These are phyloP conservation scores for Lynx canadensis DNA, from an alignment of 2,113 vertebrate species.

Conservation along the genomic window DNA sequence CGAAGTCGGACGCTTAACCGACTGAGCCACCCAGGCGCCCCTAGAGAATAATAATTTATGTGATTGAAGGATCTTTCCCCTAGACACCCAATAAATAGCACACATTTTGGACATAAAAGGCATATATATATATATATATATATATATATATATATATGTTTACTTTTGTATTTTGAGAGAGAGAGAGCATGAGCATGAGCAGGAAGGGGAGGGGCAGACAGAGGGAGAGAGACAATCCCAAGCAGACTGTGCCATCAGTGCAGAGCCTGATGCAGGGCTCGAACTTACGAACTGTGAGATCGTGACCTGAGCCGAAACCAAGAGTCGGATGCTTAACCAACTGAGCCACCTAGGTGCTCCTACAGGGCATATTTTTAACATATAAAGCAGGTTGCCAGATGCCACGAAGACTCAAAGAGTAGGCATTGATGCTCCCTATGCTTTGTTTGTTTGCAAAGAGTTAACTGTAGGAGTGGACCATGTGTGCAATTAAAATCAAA, in stretches of 20 bases:
- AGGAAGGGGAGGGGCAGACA: not conserved
- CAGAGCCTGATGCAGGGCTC: not conserved
- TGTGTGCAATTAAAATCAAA: conserved; percentile 22
- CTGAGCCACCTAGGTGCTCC: not conserved
- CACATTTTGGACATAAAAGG: not conserved
- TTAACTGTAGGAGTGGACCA: not conserved
- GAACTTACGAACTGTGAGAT: not conserved
- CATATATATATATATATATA: not conserved
- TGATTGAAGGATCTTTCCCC: not conserved
- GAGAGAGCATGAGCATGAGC: not conserved
- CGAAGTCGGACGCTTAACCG: too few species aligned
- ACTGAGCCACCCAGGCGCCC: too few species aligned
- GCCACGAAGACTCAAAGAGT: not conserved
- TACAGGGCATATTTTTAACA: not conserved
- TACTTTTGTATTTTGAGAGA: not conserved
- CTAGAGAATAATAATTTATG: not conserved
- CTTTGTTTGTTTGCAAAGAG: not conserved
- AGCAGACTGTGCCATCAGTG: not conserved
- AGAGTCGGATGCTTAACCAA: not conserved
- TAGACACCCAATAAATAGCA: not conserved
- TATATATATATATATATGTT: not conserved
- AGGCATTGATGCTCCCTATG: not conserved
- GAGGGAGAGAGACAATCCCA: not conserved
- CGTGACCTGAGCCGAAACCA: not conserved
- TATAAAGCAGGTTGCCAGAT: not conserved